Percentiles rank a stretch among this genome's conserved stretches.
Conservation (phyloP, 1,140 invertebrate species). For the Calycopis cecrops region DNA sequence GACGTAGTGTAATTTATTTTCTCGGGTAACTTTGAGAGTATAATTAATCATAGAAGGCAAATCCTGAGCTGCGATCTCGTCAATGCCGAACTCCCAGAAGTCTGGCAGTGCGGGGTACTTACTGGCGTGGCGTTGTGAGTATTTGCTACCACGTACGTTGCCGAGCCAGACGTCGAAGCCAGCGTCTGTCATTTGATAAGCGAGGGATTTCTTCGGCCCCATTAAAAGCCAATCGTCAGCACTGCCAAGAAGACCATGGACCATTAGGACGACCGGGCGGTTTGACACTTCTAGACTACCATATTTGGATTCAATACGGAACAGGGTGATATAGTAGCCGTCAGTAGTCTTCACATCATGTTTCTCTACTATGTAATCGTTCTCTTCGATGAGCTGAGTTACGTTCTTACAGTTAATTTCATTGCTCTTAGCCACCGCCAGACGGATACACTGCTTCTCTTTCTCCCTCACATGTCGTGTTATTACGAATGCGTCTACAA, state of each 20-base stretch:
- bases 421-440: too few relatives aligned
- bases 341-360: constrained; percentile 77
- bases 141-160: constrained; percentile 84
- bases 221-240: constrained; percentile 78
- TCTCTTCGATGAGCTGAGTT: too few relatives aligned
- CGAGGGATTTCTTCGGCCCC: constrained; percentile 73
- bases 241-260: constrained; percentile 81
- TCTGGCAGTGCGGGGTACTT: constrained; percentile 72
- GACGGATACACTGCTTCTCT: too few relatives aligned
- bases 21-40: too few relatives aligned
- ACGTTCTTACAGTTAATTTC: constrained; percentile 45
- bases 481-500: too few relatives aligned
- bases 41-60: too few relatives aligned
- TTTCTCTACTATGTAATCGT: constrained; percentile 77
- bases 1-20: too few relatives aligned
- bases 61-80: too few relatives aligned
- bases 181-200: constrained; percentile 66
- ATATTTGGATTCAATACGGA: constrained; percentile 72
- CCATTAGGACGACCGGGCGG: too few relatives aligned
- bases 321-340: constrained; percentile 77
- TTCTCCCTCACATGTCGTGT: too few relatives aligned
- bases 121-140: constrained; percentile 77
- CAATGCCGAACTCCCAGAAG: too few relatives aligned
- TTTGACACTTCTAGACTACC: constrained; percentile 50
- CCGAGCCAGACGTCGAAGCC: too few relatives aligned